Conservation (phyloP, 2,113 vertebrate species). For the Salvelinus sp. region DNA sequence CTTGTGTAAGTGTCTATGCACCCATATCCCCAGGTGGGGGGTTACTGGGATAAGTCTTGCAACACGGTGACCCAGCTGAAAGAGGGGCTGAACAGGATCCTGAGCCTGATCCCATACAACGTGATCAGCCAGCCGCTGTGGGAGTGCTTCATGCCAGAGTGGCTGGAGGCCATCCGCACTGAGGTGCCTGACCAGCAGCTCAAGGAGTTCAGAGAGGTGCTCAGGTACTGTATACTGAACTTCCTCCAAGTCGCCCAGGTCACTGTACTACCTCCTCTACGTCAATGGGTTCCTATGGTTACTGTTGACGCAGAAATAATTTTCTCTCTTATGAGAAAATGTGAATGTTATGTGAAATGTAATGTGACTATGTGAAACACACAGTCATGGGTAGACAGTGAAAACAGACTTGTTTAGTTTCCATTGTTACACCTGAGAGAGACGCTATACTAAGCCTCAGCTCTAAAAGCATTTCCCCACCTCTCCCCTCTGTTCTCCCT, state of each 20-base stretch:
- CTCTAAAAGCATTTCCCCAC: neutral
- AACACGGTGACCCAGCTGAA: constrained; percentile 94
- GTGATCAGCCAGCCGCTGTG: constrained; percentile 95
- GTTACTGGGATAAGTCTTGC: constrained; percentile 98
- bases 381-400: neutral
- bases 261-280: too few species aligned
- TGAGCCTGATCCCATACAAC: constrained; percentile 97
- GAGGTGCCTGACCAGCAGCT: constrained; percentile 94
- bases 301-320: neutral
- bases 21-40: constrained; percentile 83
- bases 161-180: constrained; percentile 93
- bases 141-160: constrained; percentile 98
- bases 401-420: neutral
- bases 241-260: too few species aligned
- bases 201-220: constrained; percentile 95
- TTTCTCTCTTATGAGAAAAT: neutral
- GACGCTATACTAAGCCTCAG: too few species aligned
- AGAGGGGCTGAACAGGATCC: constrained; percentile 94
- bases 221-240: constrained; percentile 78
- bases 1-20: neutral
- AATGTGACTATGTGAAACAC: neutral
- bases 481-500: constrained; percentile 29
- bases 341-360: neutral
- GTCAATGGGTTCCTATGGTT: neutral
- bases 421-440: neutral